These are phyloP conservation scores for Edolisoma coerulescens DNA, from an alignment of 2,113 vertebrate species.

Conservation along the genomic window DNA sequence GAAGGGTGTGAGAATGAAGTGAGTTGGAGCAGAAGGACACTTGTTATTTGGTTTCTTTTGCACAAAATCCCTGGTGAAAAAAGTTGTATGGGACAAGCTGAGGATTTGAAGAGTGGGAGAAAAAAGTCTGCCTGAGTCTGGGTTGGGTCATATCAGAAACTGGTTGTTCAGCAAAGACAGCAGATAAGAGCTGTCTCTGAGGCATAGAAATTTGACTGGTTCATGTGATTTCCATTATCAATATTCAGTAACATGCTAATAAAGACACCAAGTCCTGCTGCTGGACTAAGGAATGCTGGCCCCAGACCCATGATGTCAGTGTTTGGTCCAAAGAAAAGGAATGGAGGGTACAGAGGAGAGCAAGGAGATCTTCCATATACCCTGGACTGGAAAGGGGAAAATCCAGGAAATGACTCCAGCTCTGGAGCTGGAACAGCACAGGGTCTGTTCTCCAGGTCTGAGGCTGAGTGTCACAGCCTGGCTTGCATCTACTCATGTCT, in stretches of 20 bases:
- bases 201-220: not conserved
- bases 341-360: not conserved
- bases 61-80: not conserved
- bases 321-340: not conserved
- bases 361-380: not conserved
- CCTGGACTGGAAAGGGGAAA: not conserved
- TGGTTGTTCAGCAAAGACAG: not conserved
- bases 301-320: not conserved
- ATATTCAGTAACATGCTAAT: rapidly evolving
- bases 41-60: not conserved
- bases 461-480: not conserved
- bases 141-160: not conserved
- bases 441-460: not conserved
- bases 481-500: not conserved
- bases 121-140: not conserved
- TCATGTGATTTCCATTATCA: not conserved
- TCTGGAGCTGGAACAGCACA: not conserved
- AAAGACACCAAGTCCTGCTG: not conserved
- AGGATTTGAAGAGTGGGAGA: not conserved
- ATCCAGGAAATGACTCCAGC: not conserved
- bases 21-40: not conserved
- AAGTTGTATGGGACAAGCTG: not conserved
- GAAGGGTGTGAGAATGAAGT: not conserved
- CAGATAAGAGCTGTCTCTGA: not conserved
- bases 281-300: not conserved